A percentile compares a stretch with the other conserved stretches of the same genome.
Conservation (phyloP, 2,797 vertebrate species). For the Spheniscus humboldti region DNA sequence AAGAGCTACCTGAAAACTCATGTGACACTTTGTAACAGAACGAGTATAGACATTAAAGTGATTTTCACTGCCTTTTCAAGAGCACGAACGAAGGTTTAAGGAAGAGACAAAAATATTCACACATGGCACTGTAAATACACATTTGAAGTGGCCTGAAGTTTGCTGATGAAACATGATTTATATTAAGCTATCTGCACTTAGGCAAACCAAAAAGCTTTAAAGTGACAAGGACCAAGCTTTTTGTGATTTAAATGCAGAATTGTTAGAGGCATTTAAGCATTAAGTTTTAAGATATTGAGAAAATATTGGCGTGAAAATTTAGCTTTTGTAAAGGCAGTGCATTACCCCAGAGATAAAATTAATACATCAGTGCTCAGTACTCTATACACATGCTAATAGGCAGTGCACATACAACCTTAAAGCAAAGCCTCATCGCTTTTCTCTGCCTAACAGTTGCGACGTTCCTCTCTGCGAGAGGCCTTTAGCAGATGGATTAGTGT, state of each 20-base stretch:
- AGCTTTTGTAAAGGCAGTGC: constrained; percentile 75
- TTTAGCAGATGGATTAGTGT: constrained; percentile 71
- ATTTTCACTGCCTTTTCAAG: constrained; percentile 71
- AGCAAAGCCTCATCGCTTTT: constrained; percentile 60
- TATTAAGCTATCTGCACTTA: not conserved
- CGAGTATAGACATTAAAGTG: constrained; percentile 51
- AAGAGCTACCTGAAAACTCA: constrained; percentile 71
- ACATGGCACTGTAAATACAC: not conserved
- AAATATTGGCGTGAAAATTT: not conserved
- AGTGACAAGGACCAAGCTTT: constrained; percentile 13
- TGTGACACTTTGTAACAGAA: constrained; percentile 71
- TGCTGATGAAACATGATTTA: not conserved
- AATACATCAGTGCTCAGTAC: constrained; percentile 65
- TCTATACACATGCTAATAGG: constrained; percentile 67
- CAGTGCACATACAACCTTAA: constrained; percentile 60
- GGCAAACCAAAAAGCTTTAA: constrained; percentile 34
- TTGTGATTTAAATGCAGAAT: constrained; percentile 33
- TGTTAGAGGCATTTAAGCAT: constrained; percentile 12
- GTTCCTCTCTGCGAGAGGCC: constrained; percentile 7
- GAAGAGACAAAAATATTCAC: not conserved
- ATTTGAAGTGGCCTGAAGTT: not conserved
- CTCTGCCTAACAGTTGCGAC: constrained; percentile 45
- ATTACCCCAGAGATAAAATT: constrained; percentile 63
- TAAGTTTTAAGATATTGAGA: not conserved
- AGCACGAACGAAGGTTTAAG: constrained; percentile 4